Conservation (phyloP, 2,113 vertebrate genomes). For the Nerophis ophidion region DNA sequence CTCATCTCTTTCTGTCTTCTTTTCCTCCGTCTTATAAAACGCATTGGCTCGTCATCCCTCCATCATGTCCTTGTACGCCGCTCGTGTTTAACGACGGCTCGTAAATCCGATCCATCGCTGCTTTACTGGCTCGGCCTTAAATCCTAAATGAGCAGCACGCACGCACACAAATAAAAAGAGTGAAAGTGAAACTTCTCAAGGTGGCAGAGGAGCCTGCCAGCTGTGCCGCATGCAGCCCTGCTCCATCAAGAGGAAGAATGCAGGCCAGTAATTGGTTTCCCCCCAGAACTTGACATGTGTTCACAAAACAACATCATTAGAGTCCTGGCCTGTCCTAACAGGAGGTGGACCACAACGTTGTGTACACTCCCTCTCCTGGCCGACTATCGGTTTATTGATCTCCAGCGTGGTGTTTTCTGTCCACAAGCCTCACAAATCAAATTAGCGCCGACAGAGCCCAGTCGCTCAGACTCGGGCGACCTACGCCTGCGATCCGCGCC, state of each 20-base stretch:
- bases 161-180: neutral
- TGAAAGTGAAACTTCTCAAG: conserved; percentile 26
- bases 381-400: conserved; percentile 11
- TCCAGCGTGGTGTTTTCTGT: conserved; percentile 1
- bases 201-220: conserved; percentile 22
- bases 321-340: neutral
- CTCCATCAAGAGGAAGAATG: neutral
- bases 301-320: neutral
- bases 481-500: neutral
- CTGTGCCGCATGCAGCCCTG: conserved; percentile 9
- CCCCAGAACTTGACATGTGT: conserved; percentile 1
- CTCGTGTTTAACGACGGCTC: conserved; percentile 1
- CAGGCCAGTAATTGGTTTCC: conserved; percentile 17
- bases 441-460: conserved; percentile 7
- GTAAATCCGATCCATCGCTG: conserved; percentile 28
- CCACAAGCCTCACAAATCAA: conserved; percentile 21
- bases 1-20: neutral
- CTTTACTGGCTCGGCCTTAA: conserved; percentile 34
- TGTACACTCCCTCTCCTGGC: neutral
- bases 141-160: conserved; percentile 24
- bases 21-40: neutral
- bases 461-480: neutral
- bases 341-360: neutral
- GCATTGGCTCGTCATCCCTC: neutral
- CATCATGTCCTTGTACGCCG: neutral